Base-by-base conservation (phyloP, 2,888 invertebrate genomes). In the Nycteola revayana region DNA sequence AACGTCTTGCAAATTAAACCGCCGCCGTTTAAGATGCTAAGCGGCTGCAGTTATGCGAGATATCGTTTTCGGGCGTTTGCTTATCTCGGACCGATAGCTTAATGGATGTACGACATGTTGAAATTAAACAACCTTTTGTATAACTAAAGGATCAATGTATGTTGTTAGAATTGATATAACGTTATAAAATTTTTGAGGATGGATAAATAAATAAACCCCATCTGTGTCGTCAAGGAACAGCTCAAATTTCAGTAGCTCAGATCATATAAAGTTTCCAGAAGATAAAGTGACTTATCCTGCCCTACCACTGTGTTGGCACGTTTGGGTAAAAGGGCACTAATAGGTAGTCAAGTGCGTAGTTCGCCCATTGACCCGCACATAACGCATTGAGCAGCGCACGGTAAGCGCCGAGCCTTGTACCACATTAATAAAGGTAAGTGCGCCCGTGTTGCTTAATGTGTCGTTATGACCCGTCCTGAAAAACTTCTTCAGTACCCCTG, bases 351-450 rank as follows among this genome's bases (percentile, higher is more conserved):
- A 72, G 62, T 66, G 68, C 51, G 46, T 46, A 54, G 52, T 60
- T 46, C 50, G 36, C 53, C 50, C 59, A 51, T 64, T 73, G 75
- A 74, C 76, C 76, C 70, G 53, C 42, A 60, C 58, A 58, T 60
- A 68, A 68, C 60, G 51, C 64, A 62, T 53, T 51, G 64, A 60
- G 58, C 49, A 58, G 53, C 56, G 44, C 39, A 37, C 37, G 57
- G 56, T 69, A 70, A 82, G 77, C 75, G 72, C 69, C 62, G 71
- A 77, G 67, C 74, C 78, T 70, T 83, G 84, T 82, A 77, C 71
- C 76, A 64, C 80, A 84, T 84, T 84, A 81, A 81, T 84, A 84
- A 82, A 85, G 81, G 84, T 83, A 81, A 83, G 76, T 72, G 77
- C 71, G 74, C 69, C 74, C 72, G 68, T 77, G 77, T 75, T 75